Conservation (phyloP, 2,113 vertebrate genomes). For the Hemiprocne comata region DNA sequence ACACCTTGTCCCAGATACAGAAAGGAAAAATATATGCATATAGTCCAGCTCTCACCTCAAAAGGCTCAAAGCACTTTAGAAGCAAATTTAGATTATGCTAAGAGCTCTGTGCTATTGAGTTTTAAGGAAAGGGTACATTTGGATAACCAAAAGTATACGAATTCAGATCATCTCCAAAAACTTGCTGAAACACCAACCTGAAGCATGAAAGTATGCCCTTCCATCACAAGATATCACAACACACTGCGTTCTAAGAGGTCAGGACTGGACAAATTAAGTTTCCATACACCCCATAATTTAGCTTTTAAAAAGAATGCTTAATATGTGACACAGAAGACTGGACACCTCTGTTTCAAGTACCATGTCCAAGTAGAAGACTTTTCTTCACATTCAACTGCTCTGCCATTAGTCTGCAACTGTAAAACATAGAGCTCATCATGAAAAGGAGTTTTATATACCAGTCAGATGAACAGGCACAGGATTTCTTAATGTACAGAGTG, state of each 20-base stretch:
- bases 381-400: not conserved
- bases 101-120: not conserved
- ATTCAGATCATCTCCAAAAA: no score
- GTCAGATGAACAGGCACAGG: not conserved
- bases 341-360: not conserved
- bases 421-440: not conserved
- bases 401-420: not conserved
- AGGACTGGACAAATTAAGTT: not conserved
- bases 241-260: not conserved
- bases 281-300: not conserved
- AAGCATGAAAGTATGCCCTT: no score
- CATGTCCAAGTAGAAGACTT: not conserved
- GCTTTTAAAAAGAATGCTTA: not conserved
- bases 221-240: no score
- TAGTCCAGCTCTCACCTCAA: not conserved
- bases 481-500: not conserved
- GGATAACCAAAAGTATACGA: no score
- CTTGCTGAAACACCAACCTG: no score
- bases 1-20: not conserved
- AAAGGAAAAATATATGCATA: not conserved
- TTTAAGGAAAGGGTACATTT: not conserved
- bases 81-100: not conserved
- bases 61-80: not conserved
- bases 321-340: not conserved
- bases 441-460: not conserved